Percentiles rank a stretch among this genome's conserved stretches.
phyloP scores from a whole-genome alignment of 1,140 invertebrate genomes.

The Diorhabda sublineata region DNA sequence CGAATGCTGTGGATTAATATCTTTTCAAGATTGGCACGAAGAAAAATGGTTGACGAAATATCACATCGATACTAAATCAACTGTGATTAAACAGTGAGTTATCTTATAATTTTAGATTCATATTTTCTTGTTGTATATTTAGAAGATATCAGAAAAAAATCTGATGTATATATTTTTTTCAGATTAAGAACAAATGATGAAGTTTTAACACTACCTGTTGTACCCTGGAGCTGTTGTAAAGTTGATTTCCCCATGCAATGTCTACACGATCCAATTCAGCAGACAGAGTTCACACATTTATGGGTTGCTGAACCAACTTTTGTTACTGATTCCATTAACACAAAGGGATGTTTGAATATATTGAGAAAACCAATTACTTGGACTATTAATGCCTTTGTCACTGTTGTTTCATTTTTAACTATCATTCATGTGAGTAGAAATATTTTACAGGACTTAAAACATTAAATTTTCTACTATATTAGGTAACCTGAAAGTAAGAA shows the following conservation, averaged over 20 bases:
- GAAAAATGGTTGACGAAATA: constrained; percentile 43
- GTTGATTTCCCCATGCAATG: constrained; percentile 43
- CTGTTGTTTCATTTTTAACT: constrained; percentile 23
- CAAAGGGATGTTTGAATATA: constrained; percentile 38
- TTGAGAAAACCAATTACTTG: constrained; percentile 36
- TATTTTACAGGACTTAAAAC: not conserved
- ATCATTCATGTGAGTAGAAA: constrained; percentile 28
- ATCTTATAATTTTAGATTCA: not conserved
- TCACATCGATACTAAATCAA: constrained; percentile 39
- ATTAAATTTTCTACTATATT: not conserved
- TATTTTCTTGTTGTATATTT: no score
- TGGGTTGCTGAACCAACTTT: constrained; percentile 40
- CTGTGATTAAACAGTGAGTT: constrained; percentile 41
- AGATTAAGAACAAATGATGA: constrained; percentile 4
- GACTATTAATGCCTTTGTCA: constrained; percentile 25
- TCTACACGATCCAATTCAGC: constrained; percentile 45
- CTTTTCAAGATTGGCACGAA: constrained; percentile 44
- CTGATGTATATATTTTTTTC: not conserved
- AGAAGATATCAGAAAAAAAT: no score
- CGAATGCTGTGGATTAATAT: constrained; percentile 45
- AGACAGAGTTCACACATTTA: constrained; percentile 34
- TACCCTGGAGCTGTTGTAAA: constrained; percentile 45
- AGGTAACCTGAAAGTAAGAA: not conserved
- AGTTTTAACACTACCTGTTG: constrained; percentile 25
- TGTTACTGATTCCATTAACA: constrained; percentile 37